Evolutionary conservation across 2,113 vertebrate genomes (phyloP), one percentile per base, ranked within the genome.

Genomic region (Passer montanus): DNA sequence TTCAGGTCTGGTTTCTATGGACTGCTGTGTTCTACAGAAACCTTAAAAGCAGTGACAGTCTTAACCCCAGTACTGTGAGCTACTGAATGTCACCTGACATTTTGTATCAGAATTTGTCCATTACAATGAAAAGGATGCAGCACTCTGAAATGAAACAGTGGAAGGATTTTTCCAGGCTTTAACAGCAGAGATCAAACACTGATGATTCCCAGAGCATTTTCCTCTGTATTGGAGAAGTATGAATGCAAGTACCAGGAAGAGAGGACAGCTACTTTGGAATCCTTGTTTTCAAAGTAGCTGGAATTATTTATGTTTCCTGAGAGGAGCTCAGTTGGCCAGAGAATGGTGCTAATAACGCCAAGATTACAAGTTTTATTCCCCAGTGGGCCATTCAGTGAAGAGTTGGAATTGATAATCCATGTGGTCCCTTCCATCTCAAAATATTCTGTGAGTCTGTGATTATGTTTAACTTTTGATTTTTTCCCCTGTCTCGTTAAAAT

Each of bases 261-360:
- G 31, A 60, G 10, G 37, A 63, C 33, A 74, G 59, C 33, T 80
- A 33, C 75, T 90, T 43, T 73, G 27, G 64, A 63, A 88, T 24
- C 37, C 21, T 66, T 50, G 26, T 75, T 73, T 74, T 83, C 46
- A 62, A 70, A 93, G 70, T 50, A 85, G 72, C 67, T 91, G 63
- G 22, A 80, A 88, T 70, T 60, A 44, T 23, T 59, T 60, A 3
- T 15, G 49, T 55, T 83, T 69, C 41, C 79, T 62, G 41, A 27
- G 7, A 62, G 62, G 30, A 97, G 91, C 86, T 97, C 95, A 96
- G 95, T 53, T 97, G 95, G 95, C 95, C 95, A 96, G 94, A 97
- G 89, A 93, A 93, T 94, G 86, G 86, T 97, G 55, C 22, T 43
- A 95, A 93, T 96, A 96, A 97, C 46, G 73, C 92, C 90, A 97